Conservation (phyloP, 92 coral and sea anemone genomes). For the Montipora capitata region DNA sequence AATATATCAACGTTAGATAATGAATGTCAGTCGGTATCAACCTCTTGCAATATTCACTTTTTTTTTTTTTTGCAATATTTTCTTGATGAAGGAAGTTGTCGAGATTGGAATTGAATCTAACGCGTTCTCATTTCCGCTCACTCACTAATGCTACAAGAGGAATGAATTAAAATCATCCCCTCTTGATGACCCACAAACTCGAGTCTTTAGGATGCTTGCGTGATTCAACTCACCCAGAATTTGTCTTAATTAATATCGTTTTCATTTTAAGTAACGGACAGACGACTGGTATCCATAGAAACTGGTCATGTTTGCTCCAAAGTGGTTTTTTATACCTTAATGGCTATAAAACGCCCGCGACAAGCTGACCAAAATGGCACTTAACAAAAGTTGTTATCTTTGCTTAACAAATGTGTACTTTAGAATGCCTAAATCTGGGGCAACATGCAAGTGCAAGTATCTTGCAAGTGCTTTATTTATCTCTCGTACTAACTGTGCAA, state of each 20-base stretch:
- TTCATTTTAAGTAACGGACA: neutral
- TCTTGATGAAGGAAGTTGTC: no score
- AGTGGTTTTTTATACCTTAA: neutral
- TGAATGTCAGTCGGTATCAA: neutral
- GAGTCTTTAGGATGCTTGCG: neutral
- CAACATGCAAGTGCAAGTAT: no score
- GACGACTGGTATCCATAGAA: neutral
- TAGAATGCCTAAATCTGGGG: no score
- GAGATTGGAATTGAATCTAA: no score
- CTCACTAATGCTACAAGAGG: neutral
- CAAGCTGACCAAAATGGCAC: no score
- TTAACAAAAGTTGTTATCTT: no score
- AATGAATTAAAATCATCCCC: neutral
- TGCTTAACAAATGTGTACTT: no score
- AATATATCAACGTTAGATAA: neutral
- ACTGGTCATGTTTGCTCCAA: neutral
- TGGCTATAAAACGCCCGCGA: neutral
- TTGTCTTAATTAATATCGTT: neutral
- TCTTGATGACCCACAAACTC: no score
- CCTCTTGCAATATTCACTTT: neutral
- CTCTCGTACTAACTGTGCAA: no score
- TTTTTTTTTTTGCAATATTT: no score
- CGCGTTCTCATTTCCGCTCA: neutral
- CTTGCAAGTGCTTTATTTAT: no score
- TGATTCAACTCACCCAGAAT: neutral